Percentiles rank a stretch among this genome's conserved stretches.
These are phyloP conservation scores for Hirtodrosophila confusa DNA, from an alignment of 2,888 invertebrate species.

Conservation along the genomic window DNA sequence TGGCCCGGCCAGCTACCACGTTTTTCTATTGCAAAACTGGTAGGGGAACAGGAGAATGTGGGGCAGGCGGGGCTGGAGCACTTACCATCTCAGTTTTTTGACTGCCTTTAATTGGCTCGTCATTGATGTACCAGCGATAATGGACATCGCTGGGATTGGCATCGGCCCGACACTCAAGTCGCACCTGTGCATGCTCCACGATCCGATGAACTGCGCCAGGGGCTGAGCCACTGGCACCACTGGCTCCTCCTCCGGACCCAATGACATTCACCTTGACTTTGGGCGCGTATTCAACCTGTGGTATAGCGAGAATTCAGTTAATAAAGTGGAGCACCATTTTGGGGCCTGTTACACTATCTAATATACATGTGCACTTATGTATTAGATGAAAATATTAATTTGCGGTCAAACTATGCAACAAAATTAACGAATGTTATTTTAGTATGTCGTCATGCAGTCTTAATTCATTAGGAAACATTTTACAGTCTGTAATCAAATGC, in stretches of 20 bases:
- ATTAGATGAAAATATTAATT: no score
- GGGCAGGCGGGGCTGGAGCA: constrained; percentile 12
- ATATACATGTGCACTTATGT: no score
- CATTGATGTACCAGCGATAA: constrained; percentile 95
- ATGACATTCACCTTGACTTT: constrained; percentile 91
- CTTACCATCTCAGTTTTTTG: constrained; percentile 91
- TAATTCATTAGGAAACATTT: no score
- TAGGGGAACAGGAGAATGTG: not conserved
- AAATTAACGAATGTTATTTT: no score
- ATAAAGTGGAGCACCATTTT: no score
- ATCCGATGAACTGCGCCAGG: constrained; percentile 86
- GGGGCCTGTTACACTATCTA: no score
- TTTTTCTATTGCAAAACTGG: constrained; percentile 31
- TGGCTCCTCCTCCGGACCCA: constrained; percentile 27
- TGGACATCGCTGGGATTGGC: constrained; percentile 94
- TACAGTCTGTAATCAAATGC: no score
- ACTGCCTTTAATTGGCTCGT: constrained; percentile 91
- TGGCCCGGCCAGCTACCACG: constrained; percentile 16
- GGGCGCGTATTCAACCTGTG: constrained; percentile 94
- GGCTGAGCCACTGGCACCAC: not conserved
- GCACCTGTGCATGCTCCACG: constrained; percentile 92
- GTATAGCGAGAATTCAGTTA: constrained; percentile 1
- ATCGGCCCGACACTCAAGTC: constrained; percentile 92
- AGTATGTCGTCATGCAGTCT: no score
- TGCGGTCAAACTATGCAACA: no score